Percentiles rank a stretch among this genome's conserved stretches.
These are phyloP conservation scores for Clitarchus hookeri DNA, from an alignment of 2,888 invertebrate genomes.

Conservation along the genomic window DNA sequence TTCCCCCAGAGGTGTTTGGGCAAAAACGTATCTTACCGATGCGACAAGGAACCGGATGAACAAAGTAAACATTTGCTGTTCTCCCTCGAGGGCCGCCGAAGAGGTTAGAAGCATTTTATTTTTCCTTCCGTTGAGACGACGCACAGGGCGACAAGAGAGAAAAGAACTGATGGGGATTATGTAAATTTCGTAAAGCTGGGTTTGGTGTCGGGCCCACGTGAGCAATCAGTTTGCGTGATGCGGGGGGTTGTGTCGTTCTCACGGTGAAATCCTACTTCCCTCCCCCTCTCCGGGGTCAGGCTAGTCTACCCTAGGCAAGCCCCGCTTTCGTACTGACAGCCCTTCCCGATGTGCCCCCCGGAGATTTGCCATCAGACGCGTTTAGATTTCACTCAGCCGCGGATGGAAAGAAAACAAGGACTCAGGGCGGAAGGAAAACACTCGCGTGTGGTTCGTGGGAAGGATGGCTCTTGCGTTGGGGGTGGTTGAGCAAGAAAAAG, in stretches of 20 bases:
- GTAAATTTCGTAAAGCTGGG: constrained; percentile 18
- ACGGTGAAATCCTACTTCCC: neutral
- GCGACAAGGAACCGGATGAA: neutral
- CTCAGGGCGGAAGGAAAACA: neutral
- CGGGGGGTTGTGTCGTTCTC: neutral
- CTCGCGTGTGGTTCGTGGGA: neutral
- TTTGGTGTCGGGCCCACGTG: constrained; percentile 22
- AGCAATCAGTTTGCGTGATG: constrained; percentile 25
- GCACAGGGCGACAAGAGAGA: neutral
- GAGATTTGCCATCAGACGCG: constrained; percentile 26
- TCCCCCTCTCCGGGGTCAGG: too few relatives aligned
- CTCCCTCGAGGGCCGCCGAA: neutral
- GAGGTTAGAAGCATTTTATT: neutral
- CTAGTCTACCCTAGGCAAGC: too few relatives aligned
- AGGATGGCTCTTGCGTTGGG: neutral
- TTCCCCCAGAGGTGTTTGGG: neutral
- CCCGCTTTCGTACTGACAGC: neutral
- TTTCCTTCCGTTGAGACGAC: neutral
- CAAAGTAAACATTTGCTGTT: neutral
- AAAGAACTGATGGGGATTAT: constrained; percentile 24
- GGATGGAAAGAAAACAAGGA: neutral
- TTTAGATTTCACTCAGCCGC: constrained; percentile 18
- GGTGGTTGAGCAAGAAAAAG: neutral
- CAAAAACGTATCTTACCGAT: neutral
- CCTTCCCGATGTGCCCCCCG: neutral